Percentiles rank a stretch among this genome's conserved stretches.
Conservation (phyloP, 2,888 invertebrate genomes). For the Notodonta dromedarius region DNA sequence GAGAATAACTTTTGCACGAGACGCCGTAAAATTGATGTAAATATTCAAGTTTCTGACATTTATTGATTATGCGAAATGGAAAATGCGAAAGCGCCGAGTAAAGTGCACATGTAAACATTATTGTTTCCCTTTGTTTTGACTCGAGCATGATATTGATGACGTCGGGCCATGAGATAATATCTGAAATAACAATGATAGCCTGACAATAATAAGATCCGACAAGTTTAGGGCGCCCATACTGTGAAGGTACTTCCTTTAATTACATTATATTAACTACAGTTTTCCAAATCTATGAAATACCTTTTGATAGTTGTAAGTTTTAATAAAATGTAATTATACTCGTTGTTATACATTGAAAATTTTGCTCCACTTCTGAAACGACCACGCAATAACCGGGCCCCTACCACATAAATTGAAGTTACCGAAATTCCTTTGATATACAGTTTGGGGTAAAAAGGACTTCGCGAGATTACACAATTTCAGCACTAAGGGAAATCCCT, state of each 20-base stretch:
- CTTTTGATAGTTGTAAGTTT: no score
- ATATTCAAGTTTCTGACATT: conserved; percentile 33
- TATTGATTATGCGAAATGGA: conserved; percentile 28
- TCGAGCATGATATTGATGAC: conserved; percentile 9
- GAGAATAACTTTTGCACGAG: conserved; percentile 26
- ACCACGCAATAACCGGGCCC: not conserved
- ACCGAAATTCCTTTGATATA: conserved; percentile 14
- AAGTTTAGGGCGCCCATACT: not conserved
- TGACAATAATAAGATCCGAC: not conserved
- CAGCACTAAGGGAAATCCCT: conserved; percentile 14
- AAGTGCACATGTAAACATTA: conserved; percentile 15
- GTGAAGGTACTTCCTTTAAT: no score
- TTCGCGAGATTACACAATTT: conserved; percentile 28
- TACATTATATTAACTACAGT: no score
- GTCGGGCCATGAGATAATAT: conserved; percentile 13
- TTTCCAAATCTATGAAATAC: no score
- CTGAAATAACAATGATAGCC: not conserved
- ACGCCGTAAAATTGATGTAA: conserved; percentile 30
- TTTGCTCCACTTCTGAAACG: not conserved
- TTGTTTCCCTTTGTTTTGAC: conserved; percentile 18
- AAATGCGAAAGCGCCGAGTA: conserved; percentile 13
- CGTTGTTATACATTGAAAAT: not conserved
- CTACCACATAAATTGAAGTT: conserved; percentile 16
- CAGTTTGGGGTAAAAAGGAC: conserved; percentile 16
- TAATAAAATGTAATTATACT: not conserved